Percentiles rank a stretch among this genome's conserved stretches.
phyloP scores from a whole-genome alignment of 1,140 invertebrate genomes.

The Apolygus lucorum region DNA sequence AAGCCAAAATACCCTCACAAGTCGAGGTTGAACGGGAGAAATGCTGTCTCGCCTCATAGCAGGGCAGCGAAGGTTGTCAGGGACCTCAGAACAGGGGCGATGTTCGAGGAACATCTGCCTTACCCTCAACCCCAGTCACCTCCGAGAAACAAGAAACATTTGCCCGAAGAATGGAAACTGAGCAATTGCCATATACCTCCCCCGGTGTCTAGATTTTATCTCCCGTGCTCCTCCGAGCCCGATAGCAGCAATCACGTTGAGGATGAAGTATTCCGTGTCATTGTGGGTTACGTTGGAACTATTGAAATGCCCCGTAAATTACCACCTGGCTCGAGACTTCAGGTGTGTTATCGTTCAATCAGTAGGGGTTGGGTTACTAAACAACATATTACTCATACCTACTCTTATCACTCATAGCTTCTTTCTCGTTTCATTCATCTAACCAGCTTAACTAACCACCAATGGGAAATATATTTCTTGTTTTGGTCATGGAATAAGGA shows the following conservation, averaged over 20 bases:
- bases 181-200: slow-evolving; percentile 39
- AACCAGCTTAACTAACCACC: too few relatives aligned
- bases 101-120: slow-evolving; percentile 39
- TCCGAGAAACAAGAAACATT: slow-evolving; percentile 35
- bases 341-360: too few relatives aligned
- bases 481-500: too few relatives aligned
- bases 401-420: too few relatives aligned
- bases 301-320: slow-evolving; percentile 88
- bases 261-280: slow-evolving; percentile 65
- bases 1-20: slow-evolving; percentile 58
- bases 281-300: slow-evolving; percentile 89
- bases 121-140: slow-evolving; percentile 27
- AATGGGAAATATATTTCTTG: too few relatives aligned
- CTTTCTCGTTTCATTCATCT: too few relatives aligned
- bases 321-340: slow-evolving; percentile 61
- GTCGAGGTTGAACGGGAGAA: slow-evolving; percentile 34
- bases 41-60: slow-evolving; percentile 38
- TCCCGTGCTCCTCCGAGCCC: slow-evolving; percentile 23
- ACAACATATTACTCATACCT: too few relatives aligned
- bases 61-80: slow-evolving; percentile 47
- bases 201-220: slow-evolving; percentile 40
- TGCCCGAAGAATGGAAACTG: slow-evolving; percentile 41
- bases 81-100: slow-evolving; percentile 47
- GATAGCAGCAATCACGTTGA: slow-evolving; percentile 39
- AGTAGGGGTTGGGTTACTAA: too few relatives aligned